Conservation (phyloP, 2,113 vertebrate genomes). For the mouse (Mus musculus) region GRCm39 chr2:117543001-117543500, state of each 20-base stretch:
- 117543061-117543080: constrained; percentile 49
- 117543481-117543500: not conserved
- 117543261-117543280: constrained; percentile 76
- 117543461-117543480: not conserved
- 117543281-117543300: constrained; percentile 73
- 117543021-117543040: constrained; percentile 46
- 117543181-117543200: constrained; percentile 80
- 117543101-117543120: constrained; percentile 69
- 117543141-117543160: constrained; percentile 75
- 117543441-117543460: not conserved
- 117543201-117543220: constrained; percentile 79
- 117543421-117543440: not conserved
- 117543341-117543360: not conserved
- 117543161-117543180: constrained; percentile 76
- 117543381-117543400: not conserved
- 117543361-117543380: not conserved
- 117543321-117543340: constrained; percentile 61
- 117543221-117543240: constrained; percentile 82
- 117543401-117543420: constrained; percentile 5
- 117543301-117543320: constrained; percentile 71
- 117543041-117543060: constrained; percentile 56
- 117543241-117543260: constrained; percentile 68
- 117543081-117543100: constrained; percentile 65
- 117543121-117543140: constrained; percentile 64
- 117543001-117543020: constrained; percentile 53